Base-by-base conservation (phyloP, 2,888 invertebrate species). In the Platycheirus albimanus region DNA sequence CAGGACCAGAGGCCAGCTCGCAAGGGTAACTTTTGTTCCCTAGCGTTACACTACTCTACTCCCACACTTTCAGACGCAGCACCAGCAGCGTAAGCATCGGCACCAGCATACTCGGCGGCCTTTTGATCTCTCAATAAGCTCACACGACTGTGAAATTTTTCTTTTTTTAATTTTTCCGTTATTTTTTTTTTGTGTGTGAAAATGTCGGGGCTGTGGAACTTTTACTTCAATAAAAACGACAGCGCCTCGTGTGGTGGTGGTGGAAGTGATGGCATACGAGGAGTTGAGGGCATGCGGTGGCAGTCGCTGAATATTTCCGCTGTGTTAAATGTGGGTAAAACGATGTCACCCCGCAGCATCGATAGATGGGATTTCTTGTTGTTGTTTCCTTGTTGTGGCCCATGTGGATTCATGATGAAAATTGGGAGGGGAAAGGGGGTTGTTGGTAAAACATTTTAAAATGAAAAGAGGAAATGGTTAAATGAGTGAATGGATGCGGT, bases 311-410 rank as follows among this genome's bases (percentile, higher is more conserved):
- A 83, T 78, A 83, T 78, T 83, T 83, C 78, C 83, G 78, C 51
- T 64, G 72, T 78, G 78, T 78, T 83, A 83, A 83, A 83, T 78
- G 78, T 72, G 83, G 83, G 72, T 83, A 78, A 83, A 83, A 69
- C 72, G 83, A 63, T 83, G 83, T 74, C 83, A 74, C 72, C 67
- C 81, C 30, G 51, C 77, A 54, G 63, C 69, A 70, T 78, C 74
- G 69, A 83, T 83, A 69, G 83, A 58, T 78, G 69, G 43, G 17
- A 36, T 47, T 43, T 33, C 5, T 45, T 11, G n/a, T 56, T 24
- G 20, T 41, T n/a, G 61, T 54, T 58, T 43, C 3, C 28, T 47
- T 28, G 10, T 30, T 61, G 33, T 63, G 28, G 56, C 13, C 20
- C 61, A 30, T 49, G 63, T 41, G 49, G 66, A 19, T 13, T 20